Evolutionary conservation across 1,140 invertebrate genomes (phyloP).

Genomic region (Aplysia californica): DNA sequence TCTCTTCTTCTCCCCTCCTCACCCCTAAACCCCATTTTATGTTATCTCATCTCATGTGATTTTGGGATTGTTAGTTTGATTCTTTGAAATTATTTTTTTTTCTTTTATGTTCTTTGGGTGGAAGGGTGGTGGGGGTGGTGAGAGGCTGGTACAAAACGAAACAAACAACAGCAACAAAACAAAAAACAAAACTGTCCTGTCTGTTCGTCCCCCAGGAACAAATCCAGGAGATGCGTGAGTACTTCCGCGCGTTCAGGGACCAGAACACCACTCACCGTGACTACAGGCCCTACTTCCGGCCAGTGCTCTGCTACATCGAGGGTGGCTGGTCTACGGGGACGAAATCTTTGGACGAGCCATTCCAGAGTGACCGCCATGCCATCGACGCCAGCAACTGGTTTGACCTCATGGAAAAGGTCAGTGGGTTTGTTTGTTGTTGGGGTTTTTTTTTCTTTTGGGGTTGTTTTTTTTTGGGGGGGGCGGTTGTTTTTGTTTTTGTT

Average conservation of each 20-base stretch:
- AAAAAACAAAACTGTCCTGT: not conserved
- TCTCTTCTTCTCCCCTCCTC: too few species aligned
- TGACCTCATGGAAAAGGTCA: slow-evolving; percentile 39
- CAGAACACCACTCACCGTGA: slow-evolving; percentile 41
- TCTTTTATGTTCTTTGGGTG: too few species aligned
- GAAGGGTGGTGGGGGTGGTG: not conserved
- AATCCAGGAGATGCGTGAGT: slow-evolving; percentile 51
- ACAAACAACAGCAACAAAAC: not conserved
- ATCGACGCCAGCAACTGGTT: slow-evolving; percentile 39
- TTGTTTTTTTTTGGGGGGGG: too few species aligned
- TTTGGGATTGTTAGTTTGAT: too few species aligned
- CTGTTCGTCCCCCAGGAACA: not conserved
- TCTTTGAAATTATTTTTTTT: too few species aligned
- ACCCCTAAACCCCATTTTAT: too few species aligned
- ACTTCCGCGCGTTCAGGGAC: slow-evolving; percentile 49
- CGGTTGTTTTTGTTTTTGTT: too few species aligned
- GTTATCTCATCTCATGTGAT: too few species aligned
- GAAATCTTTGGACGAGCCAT: slow-evolving; percentile 40
- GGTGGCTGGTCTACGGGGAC: slow-evolving; percentile 49
- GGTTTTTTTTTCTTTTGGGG: too few species aligned
- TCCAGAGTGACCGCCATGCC: slow-evolving; percentile 41
- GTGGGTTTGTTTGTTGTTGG: too few species aligned
- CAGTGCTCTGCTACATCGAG: slow-evolving; percentile 54
- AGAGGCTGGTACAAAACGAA: not conserved
- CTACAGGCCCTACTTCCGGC: slow-evolving; percentile 52